Base-by-base conservation (phyloP, 2,113 vertebrate species). In the Dicerorhinus sumatrensis region DNA sequence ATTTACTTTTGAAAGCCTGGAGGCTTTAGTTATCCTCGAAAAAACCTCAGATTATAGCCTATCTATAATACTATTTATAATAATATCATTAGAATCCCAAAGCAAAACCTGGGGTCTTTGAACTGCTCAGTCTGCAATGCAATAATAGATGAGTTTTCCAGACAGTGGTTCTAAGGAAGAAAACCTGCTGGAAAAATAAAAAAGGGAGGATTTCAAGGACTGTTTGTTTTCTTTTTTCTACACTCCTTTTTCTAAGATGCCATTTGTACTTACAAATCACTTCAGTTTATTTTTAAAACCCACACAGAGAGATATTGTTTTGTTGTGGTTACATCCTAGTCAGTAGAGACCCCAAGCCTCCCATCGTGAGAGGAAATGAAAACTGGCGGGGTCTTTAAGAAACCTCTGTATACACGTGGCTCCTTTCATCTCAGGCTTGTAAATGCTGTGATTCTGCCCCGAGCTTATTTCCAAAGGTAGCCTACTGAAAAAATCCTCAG, bases 221-320 rank as follows among this genome's bases (percentile, higher is more conserved):
- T 95, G 65, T 97, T 98, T 98, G 88, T 93, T 98, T 98, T 96
- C 87, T 98, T 95, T 97, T 86, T 90, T 63, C 97, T 89, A 83
- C 48, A 25, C 33, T 96, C 83, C 83, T 93, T 95, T 96, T 93
- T 80, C 63, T 77, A 87, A 96, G 82, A 90, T 90, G 82, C 70
- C 81, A 63, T 92, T 97, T 95, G 92, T 87, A 88, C 83, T 96
- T 81, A 93, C 93, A 94, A 92, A 95, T 97, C 94, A 85, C 79
- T 95, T 95, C 7, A 11, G 94, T 97, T 97, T 98, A 97, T 98
- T 98, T 98, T 97, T 85, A 94, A 92, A 98, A 96, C 70, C 84
- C 87, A 73, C 83, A 91, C 42, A 91, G 31, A 54, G 92, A 96
- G 95, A 77, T 27, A 33, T 21, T 94, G 95, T 97, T 96, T 94